Evolutionary conservation across 64 coral and sea anemone genomes (phyloP), one percentile per base, ranked within the genome.

Genomic region (Astreopora myriophthalma): DNA sequence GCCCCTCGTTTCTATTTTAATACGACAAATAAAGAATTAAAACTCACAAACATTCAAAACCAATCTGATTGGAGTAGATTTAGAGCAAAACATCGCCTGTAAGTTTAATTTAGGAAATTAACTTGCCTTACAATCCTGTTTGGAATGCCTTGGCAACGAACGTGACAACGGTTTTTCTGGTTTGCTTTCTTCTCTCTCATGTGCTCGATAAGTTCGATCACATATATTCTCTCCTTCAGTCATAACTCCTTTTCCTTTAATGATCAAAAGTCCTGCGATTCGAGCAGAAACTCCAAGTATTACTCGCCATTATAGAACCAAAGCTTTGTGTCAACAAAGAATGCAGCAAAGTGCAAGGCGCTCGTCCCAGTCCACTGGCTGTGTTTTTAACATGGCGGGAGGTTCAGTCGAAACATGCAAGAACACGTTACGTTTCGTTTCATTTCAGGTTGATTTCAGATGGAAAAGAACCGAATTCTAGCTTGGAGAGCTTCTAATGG

Each of bases 111-210:
- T n/a, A n/a, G n/a, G n/a, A n/a, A n/a, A 13, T 13, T 13, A n/a
- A 55, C 49, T 55, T 55, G 16, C 95, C 95, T 94, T 80, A 2
- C 77, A 12, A 20, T 96, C 95, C 5, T 91, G 72, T 2, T 27
- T 74, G 5, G 64, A 20, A 60, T 96, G 95, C 24, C 95, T 96
- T 94, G 91, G 95, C 25, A 96, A 96, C 87, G 91, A 39, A n/a
- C 85, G 40, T 20, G 30, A 82, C 8, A 66, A 33, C 0, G 87
- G 73, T 86, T 96, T 91, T 2, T 96, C 88, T 3, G 92, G 90
- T 40, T 85, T 65, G 32, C 28, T 83, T 68, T 92, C 60, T 31
- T 92, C 51, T 34, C 90, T 84, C 20, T 92, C 80, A 28, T 92
- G n/a, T 30, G 80, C 80, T 26, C 90, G 80, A 48, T 69, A 66